Evolutionary conservation across 2,113 vertebrate species (phyloP).

Genomic region (Eclectus roratus): DNA sequence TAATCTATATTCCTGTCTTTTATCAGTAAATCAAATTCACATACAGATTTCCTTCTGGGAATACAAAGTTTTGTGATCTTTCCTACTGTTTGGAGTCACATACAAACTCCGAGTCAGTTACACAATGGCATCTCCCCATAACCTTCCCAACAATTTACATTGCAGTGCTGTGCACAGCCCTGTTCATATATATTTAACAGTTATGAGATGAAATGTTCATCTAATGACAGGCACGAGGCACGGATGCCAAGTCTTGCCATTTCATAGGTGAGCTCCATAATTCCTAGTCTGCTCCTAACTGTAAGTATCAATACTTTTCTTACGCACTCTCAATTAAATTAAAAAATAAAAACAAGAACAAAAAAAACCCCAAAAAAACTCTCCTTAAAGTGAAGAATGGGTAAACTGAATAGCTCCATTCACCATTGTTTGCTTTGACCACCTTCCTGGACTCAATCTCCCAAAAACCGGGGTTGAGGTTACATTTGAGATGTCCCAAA

Average conservation of each 20-base stretch:
- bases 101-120: neutral
- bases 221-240: neutral
- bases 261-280: neutral
- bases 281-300: neutral
- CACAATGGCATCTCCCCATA: neutral
- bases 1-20: neutral
- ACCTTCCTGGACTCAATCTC: neutral
- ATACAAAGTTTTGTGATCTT: neutral
- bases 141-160: neutral
- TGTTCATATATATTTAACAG: neutral
- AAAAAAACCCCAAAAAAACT: neutral
- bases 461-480: neutral
- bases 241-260: neutral
- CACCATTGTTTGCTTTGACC: rapidly evolving
- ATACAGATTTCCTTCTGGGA: neutral
- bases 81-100: neutral
- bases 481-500: neutral
- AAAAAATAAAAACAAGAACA: neutral
- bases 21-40: neutral
- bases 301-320: neutral
- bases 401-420: neutral
- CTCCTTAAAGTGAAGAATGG: neutral
- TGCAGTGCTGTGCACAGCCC: neutral
- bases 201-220: neutral
- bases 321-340: neutral